Evolutionary conservation across 2,888 invertebrate genomes (phyloP).

Genomic region (Sclerodermus sp.): DNA sequence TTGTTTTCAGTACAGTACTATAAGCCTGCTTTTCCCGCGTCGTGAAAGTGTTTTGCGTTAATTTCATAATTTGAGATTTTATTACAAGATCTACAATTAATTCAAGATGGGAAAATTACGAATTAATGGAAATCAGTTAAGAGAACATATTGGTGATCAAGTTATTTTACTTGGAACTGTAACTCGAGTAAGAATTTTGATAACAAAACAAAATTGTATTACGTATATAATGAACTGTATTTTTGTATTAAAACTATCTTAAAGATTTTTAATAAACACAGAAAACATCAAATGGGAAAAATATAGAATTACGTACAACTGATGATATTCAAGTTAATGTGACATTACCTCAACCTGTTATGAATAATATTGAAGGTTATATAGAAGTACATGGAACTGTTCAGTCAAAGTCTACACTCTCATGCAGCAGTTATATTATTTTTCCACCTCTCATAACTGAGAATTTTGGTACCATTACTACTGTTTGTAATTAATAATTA

Average conservation of each 20-base stretch:
- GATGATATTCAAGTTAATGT: conserved; percentile 45
- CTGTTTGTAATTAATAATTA: not conserved
- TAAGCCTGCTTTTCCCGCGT: no score
- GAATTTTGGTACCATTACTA: conserved; percentile 37
- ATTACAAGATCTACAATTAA: not conserved
- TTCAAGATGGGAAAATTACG: conserved; percentile 25
- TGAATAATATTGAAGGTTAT: conserved; percentile 34
- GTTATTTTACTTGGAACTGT: conserved; percentile 42
- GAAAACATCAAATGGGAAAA: conserved; percentile 40
- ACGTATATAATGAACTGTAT: not conserved
- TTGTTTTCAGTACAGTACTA: no score
- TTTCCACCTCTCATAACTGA: conserved; percentile 31
- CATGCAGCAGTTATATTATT: conserved; percentile 32
- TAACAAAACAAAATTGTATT: not conserved
- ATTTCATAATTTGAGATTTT: no score
- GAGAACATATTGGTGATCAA: conserved; percentile 35
- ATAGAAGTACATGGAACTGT: conserved; percentile 44
- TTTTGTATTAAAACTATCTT: conserved; percentile 1
- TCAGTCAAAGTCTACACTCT: conserved; percentile 43
- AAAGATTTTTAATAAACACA: no score
- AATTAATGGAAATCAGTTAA: conserved; percentile 38
- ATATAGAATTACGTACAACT: conserved; percentile 41
- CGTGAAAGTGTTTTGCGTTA: no score
- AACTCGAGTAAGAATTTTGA: conserved; percentile 31
- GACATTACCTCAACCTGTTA: conserved; percentile 36